Base-by-base conservation (phyloP, 2,797 vertebrate species). In the Sebastes minor region DNA sequence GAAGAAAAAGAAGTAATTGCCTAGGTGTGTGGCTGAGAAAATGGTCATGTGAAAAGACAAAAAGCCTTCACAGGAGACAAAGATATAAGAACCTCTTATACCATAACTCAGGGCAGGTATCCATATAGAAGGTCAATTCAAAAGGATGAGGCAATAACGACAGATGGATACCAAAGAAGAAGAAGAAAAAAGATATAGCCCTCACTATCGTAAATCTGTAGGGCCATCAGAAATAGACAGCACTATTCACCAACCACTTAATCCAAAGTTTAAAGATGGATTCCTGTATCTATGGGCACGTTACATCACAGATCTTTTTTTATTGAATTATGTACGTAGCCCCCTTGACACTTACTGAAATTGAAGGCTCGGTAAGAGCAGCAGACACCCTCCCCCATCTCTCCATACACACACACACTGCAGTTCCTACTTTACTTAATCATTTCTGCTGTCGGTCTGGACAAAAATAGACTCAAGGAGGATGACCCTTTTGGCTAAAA, bases 281-380 rank as follows among this genome's bases (percentile, higher is more conserved):
- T 56, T 78, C 69, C 46, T 73, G 63, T 70, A 35, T 82, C 67
- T 62, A 68, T 8, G 23, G 30, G 22, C 22, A 28, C 8, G 11
- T 83, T 83, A 78, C 69, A 88, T 81, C 74, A 62, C 72, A 74
- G 22, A 69, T 49, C 68, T 67, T 84, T 49, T 49, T 53, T 81
- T 60, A 89, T 81, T 89, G 67, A 87, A 91, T 91, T 88, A 89
- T 13, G 23, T 63, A 53, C 6, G 6, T 30, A 66, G 71, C 16
- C 60, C 60, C 71, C 49, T 71, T 80, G 83, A 88, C 77, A 84
- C 78, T 90, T 71, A 84, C 78, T 87, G 59, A 79, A 88, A 89
- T 80, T 81, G 80, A 91, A 88, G 61, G 59, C 30, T 55, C 5
- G 13, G 52, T 46, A 59, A 56, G 38, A 25, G 57, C 69, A 71